phyloP scores from a whole-genome alignment of 2,113 vertebrate genomes.

The Elephantulus edwardii region DNA sequence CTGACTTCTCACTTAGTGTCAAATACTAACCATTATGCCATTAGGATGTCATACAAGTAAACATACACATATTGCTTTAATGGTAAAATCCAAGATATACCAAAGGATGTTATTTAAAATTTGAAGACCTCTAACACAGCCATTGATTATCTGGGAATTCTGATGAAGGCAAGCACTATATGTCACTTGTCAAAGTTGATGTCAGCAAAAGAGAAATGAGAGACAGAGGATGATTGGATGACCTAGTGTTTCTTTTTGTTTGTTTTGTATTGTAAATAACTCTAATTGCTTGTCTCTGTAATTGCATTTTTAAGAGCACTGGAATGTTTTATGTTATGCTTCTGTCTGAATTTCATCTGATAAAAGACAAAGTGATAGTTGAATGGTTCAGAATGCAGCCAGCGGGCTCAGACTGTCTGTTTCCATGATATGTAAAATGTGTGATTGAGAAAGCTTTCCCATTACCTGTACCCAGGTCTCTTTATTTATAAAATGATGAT shows the following conservation, averaged over 20 bases:
- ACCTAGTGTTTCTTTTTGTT: not conserved
- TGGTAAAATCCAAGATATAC: not conserved
- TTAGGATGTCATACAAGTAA: no score
- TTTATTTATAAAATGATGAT: conserved; percentile 18
- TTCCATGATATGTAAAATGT: not conserved
- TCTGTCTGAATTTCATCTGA: not conserved
- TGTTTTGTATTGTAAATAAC: not conserved
- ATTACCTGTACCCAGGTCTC: not conserved
- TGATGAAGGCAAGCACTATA: not conserved
- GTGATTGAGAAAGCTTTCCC: not conserved
- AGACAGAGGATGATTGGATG: not conserved
- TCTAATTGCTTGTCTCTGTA: not conserved
- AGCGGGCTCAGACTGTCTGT: not conserved
- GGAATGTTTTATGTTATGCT: not conserved
- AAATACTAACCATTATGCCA: no score
- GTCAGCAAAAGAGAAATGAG: not conserved
- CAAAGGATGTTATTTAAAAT: not conserved
- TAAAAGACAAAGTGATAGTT: not conserved
- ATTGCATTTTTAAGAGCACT: not conserved
- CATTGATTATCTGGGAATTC: not conserved
- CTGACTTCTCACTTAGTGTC: no score
- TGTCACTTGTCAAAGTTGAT: not conserved
- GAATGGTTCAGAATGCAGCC: not conserved
- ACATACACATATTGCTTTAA: not conserved
- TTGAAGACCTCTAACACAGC: not conserved